Evolutionary conservation across 1,140 invertebrate genomes (phyloP).

Genomic region (Drosophila kurseongensis): DNA sequence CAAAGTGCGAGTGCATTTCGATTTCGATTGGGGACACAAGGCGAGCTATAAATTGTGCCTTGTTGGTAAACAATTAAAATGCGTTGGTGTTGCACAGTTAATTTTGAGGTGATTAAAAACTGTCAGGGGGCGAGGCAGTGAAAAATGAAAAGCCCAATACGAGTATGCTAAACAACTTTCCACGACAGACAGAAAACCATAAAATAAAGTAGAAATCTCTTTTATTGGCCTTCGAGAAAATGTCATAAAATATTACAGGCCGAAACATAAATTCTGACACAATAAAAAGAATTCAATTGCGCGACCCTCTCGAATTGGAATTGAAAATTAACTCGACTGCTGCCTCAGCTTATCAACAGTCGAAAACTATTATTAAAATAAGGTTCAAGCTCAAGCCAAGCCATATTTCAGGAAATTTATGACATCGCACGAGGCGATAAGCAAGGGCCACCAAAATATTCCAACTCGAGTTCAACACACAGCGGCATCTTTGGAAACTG

Average conservation of each 20-base stretch:
- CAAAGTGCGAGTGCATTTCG: slow-evolving; percentile 59
- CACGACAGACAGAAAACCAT: slow-evolving; percentile 20
- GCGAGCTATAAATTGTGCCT: slow-evolving; percentile 59
- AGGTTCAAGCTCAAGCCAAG: slow-evolving; percentile 70
- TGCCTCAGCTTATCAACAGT: slow-evolving; percentile 46
- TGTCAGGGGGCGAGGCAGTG: slow-evolving; percentile 23
- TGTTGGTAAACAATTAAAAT: slow-evolving; percentile 60
- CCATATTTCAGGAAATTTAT: slow-evolving; percentile 64
- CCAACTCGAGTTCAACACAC: slow-evolving; percentile 1
- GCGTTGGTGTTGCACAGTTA: slow-evolving; percentile 61
- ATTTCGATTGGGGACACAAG: slow-evolving; percentile 55
- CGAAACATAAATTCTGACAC: slow-evolving; percentile 41
- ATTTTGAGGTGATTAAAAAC: slow-evolving; percentile 62
- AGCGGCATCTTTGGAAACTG: slow-evolving; percentile 26
- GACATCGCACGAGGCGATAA: slow-evolving; percentile 61
- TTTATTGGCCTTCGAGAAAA: slow-evolving; percentile 42
- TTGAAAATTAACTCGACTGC: slow-evolving; percentile 47
- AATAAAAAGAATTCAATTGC: slow-evolving; percentile 34
- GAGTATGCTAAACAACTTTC: slow-evolving; percentile 59
- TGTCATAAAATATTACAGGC: slow-evolving; percentile 49
- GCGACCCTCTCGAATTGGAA: slow-evolving; percentile 17
- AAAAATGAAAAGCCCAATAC: slow-evolving; percentile 25
- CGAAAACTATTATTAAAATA: slow-evolving; percentile 41
- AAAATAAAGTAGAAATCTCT: slow-evolving; percentile 27
- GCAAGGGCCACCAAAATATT: slow-evolving; percentile 19